These are phyloP conservation scores for Glaucidium brasilianum DNA, from an alignment of 2,113 vertebrate species.

Conservation along the genomic window DNA sequence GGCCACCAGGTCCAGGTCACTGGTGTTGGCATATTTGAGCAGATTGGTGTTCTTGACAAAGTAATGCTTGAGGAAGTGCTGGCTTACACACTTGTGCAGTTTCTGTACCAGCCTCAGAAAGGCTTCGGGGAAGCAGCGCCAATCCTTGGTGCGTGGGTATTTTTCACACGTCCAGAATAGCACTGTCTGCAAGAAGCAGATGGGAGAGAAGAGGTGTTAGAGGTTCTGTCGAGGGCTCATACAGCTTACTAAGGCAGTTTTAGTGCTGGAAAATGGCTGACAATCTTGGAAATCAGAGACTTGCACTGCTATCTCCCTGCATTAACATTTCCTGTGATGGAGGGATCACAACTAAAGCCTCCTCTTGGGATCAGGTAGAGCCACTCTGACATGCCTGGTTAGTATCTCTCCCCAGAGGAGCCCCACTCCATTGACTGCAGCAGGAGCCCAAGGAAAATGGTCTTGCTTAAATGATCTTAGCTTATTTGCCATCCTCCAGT, in stretches of 20 bases:
- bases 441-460: not conserved
- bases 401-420: not conserved
- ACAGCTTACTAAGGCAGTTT: slow-evolving; percentile 27
- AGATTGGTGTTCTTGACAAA: slow-evolving; percentile 80
- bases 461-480: not conserved
- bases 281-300: not conserved
- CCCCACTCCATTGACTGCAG: not conserved
- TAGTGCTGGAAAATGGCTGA: slow-evolving; percentile 13
- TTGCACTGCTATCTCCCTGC: not conserved
- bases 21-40: slow-evolving; percentile 73
- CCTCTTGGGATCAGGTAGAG: not conserved
- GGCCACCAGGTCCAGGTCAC: slow-evolving; percentile 77
- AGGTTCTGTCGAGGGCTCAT: slow-evolving; percentile 53
- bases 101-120: slow-evolving; percentile 79
- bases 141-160: slow-evolving; percentile 77
- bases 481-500: not conserved
- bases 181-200: slow-evolving; percentile 74
- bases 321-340: not conserved
- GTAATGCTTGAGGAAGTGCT: slow-evolving; percentile 81
- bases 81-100: slow-evolving; percentile 80
- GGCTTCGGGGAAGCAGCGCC: slow-evolving; percentile 70
- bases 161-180: slow-evolving; percentile 86
- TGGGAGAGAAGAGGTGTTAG: slow-evolving; percentile 44
- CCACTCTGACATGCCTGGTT: not conserved
- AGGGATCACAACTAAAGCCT: not conserved